A percentile compares a stretch with the other conserved stretches of the same genome.
These are phyloP conservation scores for Fulica atra DNA, from an alignment of 2,113 vertebrate species.

Conservation along the genomic window DNA sequence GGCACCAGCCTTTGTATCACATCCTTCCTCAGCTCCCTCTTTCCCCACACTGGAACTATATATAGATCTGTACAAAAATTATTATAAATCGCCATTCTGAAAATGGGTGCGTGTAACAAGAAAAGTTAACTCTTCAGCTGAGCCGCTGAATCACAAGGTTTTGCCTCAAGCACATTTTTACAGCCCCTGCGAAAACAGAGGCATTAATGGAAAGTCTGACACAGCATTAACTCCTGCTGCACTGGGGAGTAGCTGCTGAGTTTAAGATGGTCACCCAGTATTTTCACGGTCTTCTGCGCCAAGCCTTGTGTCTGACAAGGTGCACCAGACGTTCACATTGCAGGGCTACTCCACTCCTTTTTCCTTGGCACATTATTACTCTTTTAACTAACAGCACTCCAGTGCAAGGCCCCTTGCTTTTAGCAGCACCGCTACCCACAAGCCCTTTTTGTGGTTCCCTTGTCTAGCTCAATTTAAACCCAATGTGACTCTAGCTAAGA, in stretches of 20 bases:
- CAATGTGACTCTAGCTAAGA: neutral
- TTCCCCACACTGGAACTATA: neutral
- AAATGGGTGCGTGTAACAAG: neutral
- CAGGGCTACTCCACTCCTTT: neutral
- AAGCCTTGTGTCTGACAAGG: neutral
- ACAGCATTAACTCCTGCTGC: neutral
- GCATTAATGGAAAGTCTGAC: constrained; percentile 62
- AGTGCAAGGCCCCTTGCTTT: neutral
- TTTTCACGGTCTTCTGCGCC: neutral
- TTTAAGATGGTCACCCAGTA: neutral
- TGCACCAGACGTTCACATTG: neutral
- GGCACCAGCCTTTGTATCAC: neutral
- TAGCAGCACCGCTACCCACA: neutral
- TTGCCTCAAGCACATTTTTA: constrained; percentile 29
- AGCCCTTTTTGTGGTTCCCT: constrained; percentile 32
- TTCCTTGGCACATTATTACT: neutral
- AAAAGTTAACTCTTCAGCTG: constrained; percentile 37
- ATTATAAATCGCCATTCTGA: neutral
- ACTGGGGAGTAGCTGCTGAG: neutral
- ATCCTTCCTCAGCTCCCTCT: neutral
- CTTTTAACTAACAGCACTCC: neutral
- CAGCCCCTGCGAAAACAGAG: constrained; percentile 32
- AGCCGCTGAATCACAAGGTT: neutral
- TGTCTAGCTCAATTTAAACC: constrained; percentile 32
- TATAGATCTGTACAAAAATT: neutral